Conservation (phyloP, 2,888 invertebrate genomes). For the Slavum lentiscoides region DNA sequence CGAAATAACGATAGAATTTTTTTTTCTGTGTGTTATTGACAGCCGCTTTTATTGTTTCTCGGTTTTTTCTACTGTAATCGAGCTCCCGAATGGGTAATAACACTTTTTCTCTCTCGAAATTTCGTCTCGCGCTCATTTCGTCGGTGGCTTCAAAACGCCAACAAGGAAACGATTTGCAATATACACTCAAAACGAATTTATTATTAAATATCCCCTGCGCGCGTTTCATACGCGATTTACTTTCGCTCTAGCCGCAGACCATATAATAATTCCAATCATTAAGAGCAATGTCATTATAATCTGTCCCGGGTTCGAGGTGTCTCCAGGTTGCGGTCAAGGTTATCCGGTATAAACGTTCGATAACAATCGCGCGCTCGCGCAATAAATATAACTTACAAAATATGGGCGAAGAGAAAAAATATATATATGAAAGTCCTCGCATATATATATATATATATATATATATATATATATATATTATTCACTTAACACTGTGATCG, state of each 20-base stretch:
- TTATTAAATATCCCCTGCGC: background rate
- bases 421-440: slow-evolving; percentile 39
- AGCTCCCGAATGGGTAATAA: background rate
- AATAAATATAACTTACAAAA: slow-evolving; percentile 47
- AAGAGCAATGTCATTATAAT: slow-evolving; percentile 51
- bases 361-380: slow-evolving; percentile 49
- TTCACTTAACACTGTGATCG: slow-evolving; percentile 8
- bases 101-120: background rate
- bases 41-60: no score
- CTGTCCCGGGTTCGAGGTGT: slow-evolving; percentile 49
- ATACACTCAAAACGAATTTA: slow-evolving; percentile 10
- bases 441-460: no score
- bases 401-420: slow-evolving; percentile 16
- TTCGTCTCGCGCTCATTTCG: background rate
- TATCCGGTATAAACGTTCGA: slow-evolving; percentile 42
- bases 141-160: background rate
- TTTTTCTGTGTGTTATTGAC: no score
- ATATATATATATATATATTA: no score
- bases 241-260: slow-evolving; percentile 50
- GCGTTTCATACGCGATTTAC: slow-evolving; percentile 24
- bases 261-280: slow-evolving; percentile 46
- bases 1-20: no score
- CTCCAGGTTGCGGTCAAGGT: slow-evolving; percentile 54
- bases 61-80: no score
- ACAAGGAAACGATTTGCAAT: slow-evolving; percentile 40